Percentiles rank a stretch among this genome's conserved stretches.
Conservation (phyloP, 2,888 invertebrate species). For the Ectemnius cavifrons region DNA sequence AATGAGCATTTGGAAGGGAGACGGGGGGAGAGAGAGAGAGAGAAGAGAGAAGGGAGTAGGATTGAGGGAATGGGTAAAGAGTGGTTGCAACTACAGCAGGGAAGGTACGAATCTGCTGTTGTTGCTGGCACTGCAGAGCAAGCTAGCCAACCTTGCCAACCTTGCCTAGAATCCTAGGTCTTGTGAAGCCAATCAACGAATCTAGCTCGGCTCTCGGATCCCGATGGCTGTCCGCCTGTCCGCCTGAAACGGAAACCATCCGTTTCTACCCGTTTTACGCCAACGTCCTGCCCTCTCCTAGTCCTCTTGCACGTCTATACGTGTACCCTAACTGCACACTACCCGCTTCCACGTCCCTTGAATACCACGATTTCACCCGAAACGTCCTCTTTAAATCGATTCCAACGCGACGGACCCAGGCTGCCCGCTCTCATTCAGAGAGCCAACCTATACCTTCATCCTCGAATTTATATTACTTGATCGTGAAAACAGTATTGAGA, state of each 20-base stretch:
- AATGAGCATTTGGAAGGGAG: no score
- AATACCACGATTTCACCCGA: slow-evolving; percentile 45
- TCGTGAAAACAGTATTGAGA: background rate
- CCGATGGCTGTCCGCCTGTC: slow-evolving; percentile 61
- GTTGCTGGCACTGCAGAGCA: slow-evolving; percentile 19
- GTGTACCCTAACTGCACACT: background rate
- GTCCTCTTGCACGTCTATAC: background rate
- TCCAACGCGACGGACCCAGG: background rate
- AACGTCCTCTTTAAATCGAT: slow-evolving; percentile 3
- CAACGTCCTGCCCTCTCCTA: slow-evolving; percentile 19
- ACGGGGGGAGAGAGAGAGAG: no score
- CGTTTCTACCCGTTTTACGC: slow-evolving; percentile 57
- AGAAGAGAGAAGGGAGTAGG: background rate
- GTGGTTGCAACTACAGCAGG: slow-evolving; percentile 44
- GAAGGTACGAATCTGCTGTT: slow-evolving; percentile 47
- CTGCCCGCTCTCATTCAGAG: background rate
- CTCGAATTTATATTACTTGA: background rate
- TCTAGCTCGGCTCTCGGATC: slow-evolving; percentile 45
- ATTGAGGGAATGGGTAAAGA: slow-evolving; percentile 14
- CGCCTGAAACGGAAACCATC: slow-evolving; percentile 56
- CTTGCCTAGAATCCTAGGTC: slow-evolving; percentile 41
- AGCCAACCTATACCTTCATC: background rate
- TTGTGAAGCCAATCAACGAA: slow-evolving; percentile 61
- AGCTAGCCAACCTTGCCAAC: slow-evolving; percentile 33
- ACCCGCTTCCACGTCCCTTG: slow-evolving; percentile 40